Base-by-base conservation (phyloP, 1,140 invertebrate genomes). In the Diorhabda carinulata region DNA sequence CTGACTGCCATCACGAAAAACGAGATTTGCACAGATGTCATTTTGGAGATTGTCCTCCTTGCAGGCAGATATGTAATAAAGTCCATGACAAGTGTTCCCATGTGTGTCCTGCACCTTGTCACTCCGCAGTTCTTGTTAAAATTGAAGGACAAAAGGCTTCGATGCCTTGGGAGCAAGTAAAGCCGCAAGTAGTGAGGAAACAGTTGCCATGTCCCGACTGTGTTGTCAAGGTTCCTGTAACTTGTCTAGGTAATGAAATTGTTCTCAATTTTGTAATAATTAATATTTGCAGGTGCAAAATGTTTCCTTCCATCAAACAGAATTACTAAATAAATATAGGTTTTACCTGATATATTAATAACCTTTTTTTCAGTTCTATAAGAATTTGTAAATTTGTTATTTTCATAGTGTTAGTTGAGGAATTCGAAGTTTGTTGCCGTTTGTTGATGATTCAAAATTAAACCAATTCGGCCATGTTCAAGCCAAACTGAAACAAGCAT, bases 21-120 rank as follows among this genome's bases (percentile, higher is more conserved):
- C 83, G 87, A 8, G 84, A 91, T 67, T 86, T 86, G 7, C 95
- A 98, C 80, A 85, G 85, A 42, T 98, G 95, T 78, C 95, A 98
- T 81, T 93, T 93, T 80, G 92, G 91, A 0, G 85, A 89, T 7
- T 98, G 95, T 82, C 94, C 94, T 5, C 87, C 90, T 0, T 98
- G 95, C 79, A 84, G 83, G 52, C 88, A 92, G 76, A 81, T 88
- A 9, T 97, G 95, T 81, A 82, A 81, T 0, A 88, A 91, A 74
- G 69, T 73, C 2, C 78, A 84, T 7, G 77, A 83, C 43, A 78
- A 74, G n/a, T 98, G 96, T 83, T 82, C 82, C 1, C 96, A 98
- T 81, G 78, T 81, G 0, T 98, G 95, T 82, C 84, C 86, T 58
- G 85, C 84, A 1, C 70, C 82, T 25, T 98, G 96, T 81, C 96